Evolutionary conservation across 1,140 invertebrate species (phyloP), one percentile per base, ranked within the genome.

Genomic region (Thaumatotibia leucotreta): DNA sequence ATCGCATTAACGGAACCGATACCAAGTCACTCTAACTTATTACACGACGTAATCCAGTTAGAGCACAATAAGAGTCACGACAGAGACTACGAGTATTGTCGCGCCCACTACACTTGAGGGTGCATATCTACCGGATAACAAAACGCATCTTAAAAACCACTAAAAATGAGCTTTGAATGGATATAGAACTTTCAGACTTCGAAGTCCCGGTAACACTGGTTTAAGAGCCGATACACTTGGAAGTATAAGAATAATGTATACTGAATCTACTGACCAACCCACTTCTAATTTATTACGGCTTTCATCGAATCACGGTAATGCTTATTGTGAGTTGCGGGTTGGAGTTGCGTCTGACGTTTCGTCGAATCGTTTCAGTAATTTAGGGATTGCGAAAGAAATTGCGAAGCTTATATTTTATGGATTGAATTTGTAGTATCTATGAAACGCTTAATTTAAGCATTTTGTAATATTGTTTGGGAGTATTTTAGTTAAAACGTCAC

Each of bases 21-120:
- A 27, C 52, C 52, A 27, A 52, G 23, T 52, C 52, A 58, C 52
- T 58, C 52, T 27, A 58, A 58, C 23, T 58, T 58, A 58, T 58
- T 58, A 58, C n/a, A 58, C 52, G 52, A 14, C 8, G 52, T 29
- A 45, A 58, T 58, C 24, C 23, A 58, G 22, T 52, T 52, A 27
- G 22, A 58, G 11, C 4, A 58, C 27, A 58, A 52, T 58, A 58
- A 58, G 52, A 58, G 24, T 58, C 24, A n/a, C 23, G 24, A 58
- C 29, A 24, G 52, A 58, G 52, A 58, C 39, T n/a, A n/a, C 14
- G 52, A 14, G 11, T 27, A 27, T 52, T 52, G 50, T 24, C 23
- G 14, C 52, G 23, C 39, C 23, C 52, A 58, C 27, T 29, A 58
- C 29, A 17, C 35, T 29, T 39, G 14, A 24, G 24, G 23, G 27